Evolutionary conservation across 2,113 vertebrate species (phyloP).

Genomic region (Rhineura floridana): DNA sequence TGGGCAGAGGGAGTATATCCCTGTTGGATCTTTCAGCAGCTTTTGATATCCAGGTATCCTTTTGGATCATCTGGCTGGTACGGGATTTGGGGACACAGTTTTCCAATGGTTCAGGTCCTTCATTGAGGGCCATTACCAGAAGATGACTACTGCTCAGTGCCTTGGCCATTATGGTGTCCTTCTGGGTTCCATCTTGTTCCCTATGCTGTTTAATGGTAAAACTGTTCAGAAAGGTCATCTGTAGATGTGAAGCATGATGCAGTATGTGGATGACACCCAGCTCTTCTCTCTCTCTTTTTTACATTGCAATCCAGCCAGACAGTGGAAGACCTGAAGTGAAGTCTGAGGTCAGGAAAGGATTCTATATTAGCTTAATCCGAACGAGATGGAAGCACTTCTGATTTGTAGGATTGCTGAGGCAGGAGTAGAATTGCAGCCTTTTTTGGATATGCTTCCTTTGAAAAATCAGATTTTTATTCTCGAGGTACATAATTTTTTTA

Average conservation of each 20-base stretch:
- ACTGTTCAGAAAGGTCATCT: background rate
- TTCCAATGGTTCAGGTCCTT: background rate
- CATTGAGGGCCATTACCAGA: background rate
- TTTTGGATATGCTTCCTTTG: background rate
- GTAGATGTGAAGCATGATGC: background rate
- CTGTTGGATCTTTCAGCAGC: no score
- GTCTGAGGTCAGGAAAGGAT: background rate
- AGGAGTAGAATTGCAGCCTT: background rate
- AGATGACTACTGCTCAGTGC: background rate
- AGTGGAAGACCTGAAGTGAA: background rate
- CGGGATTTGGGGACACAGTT: background rate
- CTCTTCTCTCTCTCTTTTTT: background rate
- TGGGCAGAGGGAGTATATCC: background rate
- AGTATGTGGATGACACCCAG: background rate
- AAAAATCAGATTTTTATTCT: background rate
- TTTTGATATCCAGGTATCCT: background rate
- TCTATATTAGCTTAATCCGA: background rate
- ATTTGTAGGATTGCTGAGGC: background rate
- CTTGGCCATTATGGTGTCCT: background rate
- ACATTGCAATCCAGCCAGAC: background rate
- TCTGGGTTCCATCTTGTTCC: background rate
- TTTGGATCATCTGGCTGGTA: background rate
- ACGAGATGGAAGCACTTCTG: background rate
- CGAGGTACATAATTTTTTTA: conserved; percentile 52
- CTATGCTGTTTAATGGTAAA: background rate